Percentiles rank a stretch among this genome's conserved stretches.
phyloP scores from a whole-genome alignment of 1,140 invertebrate species.

The Drosophila tristis region DNA sequence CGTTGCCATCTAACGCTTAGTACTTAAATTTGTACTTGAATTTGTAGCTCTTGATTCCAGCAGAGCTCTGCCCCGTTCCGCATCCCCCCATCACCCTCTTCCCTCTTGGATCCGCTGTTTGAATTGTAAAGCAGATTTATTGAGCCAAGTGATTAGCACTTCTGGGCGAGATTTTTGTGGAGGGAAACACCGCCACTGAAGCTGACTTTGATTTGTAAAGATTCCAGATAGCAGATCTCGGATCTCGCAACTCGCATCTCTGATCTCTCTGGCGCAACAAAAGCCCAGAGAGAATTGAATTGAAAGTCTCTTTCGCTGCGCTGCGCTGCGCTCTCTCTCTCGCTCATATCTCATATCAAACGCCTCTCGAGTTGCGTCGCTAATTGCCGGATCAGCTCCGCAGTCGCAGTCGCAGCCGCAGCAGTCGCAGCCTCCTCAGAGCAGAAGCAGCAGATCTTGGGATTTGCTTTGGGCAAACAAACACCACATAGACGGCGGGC shows the following conservation, averaged over 20 bases:
- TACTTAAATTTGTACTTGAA: slow-evolving; percentile 11
- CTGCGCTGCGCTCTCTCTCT: background rate
- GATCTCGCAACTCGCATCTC: no score
- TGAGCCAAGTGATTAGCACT: slow-evolving; percentile 74
- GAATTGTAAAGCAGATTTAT: slow-evolving; percentile 70
- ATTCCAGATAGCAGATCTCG: no score
- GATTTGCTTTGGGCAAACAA: slow-evolving; percentile 56
- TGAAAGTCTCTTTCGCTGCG: no score
- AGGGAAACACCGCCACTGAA: no score
- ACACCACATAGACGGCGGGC: slow-evolving; percentile 32
- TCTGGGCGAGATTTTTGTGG: slow-evolving; percentile 60
- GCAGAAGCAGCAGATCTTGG: background rate
- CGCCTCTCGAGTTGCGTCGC: slow-evolving; percentile 34
- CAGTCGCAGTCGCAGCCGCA: slow-evolving; percentile 10
- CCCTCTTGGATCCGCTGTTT: slow-evolving; percentile 28
- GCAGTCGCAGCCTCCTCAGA: slow-evolving; percentile 3
- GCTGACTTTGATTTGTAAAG: no score
- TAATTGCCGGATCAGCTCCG: slow-evolving; percentile 71
- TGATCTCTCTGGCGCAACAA: no score
- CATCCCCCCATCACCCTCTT: background rate
- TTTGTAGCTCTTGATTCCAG: slow-evolving; percentile 19
- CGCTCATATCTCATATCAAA: no score
- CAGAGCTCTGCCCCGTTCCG: background rate
- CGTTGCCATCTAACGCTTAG: background rate
- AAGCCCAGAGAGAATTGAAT: no score